Evolutionary conservation across 2,797 vertebrate species (phyloP), one percentile per base, ranked within the genome.

Genomic region (Notamacropus eugenii): DNA sequence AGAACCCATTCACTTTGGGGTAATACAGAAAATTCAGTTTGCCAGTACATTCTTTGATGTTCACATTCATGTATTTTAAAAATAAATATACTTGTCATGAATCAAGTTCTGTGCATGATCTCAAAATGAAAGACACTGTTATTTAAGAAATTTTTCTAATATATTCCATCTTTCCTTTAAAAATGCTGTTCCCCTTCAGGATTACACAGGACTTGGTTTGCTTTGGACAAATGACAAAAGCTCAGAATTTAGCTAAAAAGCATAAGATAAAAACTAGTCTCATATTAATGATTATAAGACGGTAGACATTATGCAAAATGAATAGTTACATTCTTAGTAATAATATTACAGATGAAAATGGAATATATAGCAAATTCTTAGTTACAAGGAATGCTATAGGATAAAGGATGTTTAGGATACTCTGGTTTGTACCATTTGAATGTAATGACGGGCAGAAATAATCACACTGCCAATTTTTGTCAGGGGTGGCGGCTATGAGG

Each of bases 231-330:
- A 94, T 24, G 94, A 94, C 46, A 92, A 57, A 4, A 92, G 90
- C 59, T 96, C 74, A 13, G 74, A 95, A 95, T 92, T 50, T 93
- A 95, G 92, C 52, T 40, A 3, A 54, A 92, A 74, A 90, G 54
- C 22, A 54, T 92, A 90, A 52, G 74, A 10, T 2, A 74, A 67
- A 50, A 92, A 95, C 57, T 50, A 13, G 31, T 82, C 3, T 16
- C 46, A 94, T 90, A 0, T 31, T 62, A 50, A 87, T 87, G 24
- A 27, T 50, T 87, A 87, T 27, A 82, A 46, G 74, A 28, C 24
- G 27, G 27, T 46, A 87, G 22, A 46, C 3, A 87, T 46, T 50
- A 87, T 50, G 11, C 40, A 87, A 87, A 87, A 50, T 87, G 40
- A 87, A n/a, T 31, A 74, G 34, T 87, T 22, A 46, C 4, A 1